Conservation (phyloP, 1,140 invertebrate species). For the Spodoptera litura region DNA sequence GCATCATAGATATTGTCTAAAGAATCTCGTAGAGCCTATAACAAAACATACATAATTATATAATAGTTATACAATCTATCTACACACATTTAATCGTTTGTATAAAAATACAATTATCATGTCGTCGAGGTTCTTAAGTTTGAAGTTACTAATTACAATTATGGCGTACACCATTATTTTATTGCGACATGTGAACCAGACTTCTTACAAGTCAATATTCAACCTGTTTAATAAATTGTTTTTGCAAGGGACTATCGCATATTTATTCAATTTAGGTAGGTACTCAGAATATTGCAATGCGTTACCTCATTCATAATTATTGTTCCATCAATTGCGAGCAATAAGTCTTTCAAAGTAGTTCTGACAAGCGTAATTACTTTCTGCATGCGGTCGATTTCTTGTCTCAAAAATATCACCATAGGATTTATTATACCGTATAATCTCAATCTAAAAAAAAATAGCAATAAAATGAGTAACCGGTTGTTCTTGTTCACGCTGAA, state of each 20-base stretch:
- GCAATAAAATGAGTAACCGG: no score
- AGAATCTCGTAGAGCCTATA: constrained; percentile 93
- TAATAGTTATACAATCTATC: neutral
- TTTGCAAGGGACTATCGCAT: no score
- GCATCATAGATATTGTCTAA: constrained; percentile 98
- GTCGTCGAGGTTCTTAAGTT: no score
- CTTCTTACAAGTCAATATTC: no score
- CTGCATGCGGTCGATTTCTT: constrained; percentile 98
- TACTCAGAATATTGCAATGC: neutral
- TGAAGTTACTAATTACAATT: no score
- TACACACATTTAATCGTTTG: no score
- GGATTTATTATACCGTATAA: constrained; percentile 74
- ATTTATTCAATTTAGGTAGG: no score
- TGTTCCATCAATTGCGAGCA: constrained; percentile 98
- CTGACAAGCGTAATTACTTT: constrained; percentile 93
- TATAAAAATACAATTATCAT: no score
- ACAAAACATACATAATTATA: neutral
- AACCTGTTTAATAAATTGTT: no score
- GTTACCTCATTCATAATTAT: constrained; percentile 95
- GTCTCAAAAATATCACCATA: constrained; percentile 89
- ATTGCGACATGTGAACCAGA: no score
- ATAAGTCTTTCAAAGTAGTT: constrained; percentile 94
- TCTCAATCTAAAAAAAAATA: constrained; percentile 63
- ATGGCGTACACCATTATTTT: no score
- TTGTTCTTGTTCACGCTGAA: no score